A percentile compares a stretch with the other conserved stretches of the same genome.
phyloP scores from a whole-genome alignment of 2,797 vertebrate species.

The Sebastes minor region DNA sequence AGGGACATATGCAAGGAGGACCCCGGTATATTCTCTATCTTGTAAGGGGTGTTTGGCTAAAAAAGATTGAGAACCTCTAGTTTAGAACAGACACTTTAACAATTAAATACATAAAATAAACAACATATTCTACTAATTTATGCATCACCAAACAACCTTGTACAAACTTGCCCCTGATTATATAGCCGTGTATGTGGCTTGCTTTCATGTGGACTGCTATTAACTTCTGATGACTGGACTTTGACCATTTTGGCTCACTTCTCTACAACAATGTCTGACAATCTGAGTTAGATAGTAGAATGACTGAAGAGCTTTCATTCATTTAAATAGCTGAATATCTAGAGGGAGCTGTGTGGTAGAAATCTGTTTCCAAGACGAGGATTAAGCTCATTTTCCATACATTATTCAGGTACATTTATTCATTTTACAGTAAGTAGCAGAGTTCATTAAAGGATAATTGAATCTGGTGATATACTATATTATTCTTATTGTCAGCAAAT shows the following conservation, averaged over 20 bases:
- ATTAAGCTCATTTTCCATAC: neutral
- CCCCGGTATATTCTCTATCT: too few relatives aligned
- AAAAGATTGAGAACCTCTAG: neutral
- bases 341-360: neutral
- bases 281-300: slow-evolving; percentile 27
- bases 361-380: neutral
- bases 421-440: neutral
- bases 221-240: slow-evolving; percentile 52
- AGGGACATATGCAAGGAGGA: too few relatives aligned
- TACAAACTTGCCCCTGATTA: neutral
- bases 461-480: neutral
- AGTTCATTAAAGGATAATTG: neutral
- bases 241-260: slow-evolving; percentile 45
- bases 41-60: too few relatives aligned
- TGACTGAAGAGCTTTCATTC: neutral
- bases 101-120: neutral
- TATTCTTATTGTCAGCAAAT: neutral
- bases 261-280: slow-evolving; percentile 35
- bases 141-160: slow-evolving; percentile 12
- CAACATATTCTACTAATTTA: neutral
- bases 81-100: neutral
- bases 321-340: neutral
- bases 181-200: slow-evolving; percentile 10
- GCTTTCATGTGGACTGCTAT: slow-evolving; percentile 28
- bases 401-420: neutral